A percentile compares a stretch with the other conserved stretches of the same genome.
Evolutionary conservation across 2,797 vertebrate genomes (phyloP).

Genomic region (Myoxocephalus aenaeus): DNA sequence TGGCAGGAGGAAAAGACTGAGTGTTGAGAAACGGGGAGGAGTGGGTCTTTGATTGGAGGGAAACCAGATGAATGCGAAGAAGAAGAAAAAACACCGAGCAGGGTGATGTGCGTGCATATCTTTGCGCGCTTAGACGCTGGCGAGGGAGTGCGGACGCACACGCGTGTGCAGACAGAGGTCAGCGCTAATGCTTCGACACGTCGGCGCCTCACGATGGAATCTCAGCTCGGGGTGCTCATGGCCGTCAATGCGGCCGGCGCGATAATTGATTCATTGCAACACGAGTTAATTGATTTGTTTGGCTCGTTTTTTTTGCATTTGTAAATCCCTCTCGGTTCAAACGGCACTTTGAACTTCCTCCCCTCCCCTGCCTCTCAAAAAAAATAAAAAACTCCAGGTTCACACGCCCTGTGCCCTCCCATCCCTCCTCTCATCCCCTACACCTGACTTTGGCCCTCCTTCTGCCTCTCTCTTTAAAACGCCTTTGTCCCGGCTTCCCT

Average conservation of each 20-base stretch:
- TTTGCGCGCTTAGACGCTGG: conserved; percentile 49
- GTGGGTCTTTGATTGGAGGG: conserved; percentile 27
- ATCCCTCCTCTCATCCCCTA: conserved; percentile 35
- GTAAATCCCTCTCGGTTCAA: conserved; percentile 73
- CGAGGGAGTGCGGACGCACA: conserved; percentile 26
- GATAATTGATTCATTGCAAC: conserved; percentile 77
- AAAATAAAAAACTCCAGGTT: conserved; percentile 56
- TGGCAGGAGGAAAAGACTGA: conserved; percentile 62
- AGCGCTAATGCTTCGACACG: conserved; percentile 61
- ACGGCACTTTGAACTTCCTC: conserved; percentile 62
- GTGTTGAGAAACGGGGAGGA: conserved; percentile 22
- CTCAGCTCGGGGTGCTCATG: conserved; percentile 63
- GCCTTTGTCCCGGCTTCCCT: conserved; percentile 31
- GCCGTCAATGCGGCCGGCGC: conserved; percentile 48
- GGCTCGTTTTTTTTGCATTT: conserved; percentile 59
- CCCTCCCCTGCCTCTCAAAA: conserved; percentile 31
- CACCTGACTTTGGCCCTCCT: conserved; percentile 48
- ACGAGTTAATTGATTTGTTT: conserved; percentile 77
- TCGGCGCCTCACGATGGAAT: conserved; percentile 42
- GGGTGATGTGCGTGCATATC: conserved; percentile 54
- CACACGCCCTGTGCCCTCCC: conserved; percentile 67
- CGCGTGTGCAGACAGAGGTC: conserved; percentile 65
- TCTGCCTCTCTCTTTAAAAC: conserved; percentile 55
- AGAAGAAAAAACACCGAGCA: conserved; percentile 37
- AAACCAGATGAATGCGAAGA: conserved; percentile 48